These are phyloP conservation scores for Oenanthe melanoleuca DNA, from an alignment of 2,113 vertebrate species.

Conservation along the genomic window DNA sequence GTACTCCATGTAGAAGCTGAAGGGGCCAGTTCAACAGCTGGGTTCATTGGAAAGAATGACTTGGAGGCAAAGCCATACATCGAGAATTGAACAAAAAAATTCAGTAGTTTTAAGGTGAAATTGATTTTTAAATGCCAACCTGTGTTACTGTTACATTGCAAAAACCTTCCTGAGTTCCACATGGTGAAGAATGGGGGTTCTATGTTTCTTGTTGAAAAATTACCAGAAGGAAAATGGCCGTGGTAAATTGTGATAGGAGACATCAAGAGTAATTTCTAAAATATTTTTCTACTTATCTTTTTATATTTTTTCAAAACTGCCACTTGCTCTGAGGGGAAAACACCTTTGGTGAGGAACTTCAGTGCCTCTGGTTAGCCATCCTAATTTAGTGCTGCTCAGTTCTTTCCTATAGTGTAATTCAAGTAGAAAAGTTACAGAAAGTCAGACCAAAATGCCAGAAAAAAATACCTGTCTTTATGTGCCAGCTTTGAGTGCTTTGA, in stretches of 20 bases:
- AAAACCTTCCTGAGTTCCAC: not conserved
- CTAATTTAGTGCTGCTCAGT: not conserved
- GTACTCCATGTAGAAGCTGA: not conserved
- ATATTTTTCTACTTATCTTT: not conserved
- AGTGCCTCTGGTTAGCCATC: not conserved
- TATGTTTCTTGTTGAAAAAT: not conserved
- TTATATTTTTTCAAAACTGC: not conserved
- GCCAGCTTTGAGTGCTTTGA: not conserved
- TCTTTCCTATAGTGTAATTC: not conserved
- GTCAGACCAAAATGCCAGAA: not conserved
- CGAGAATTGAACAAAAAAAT: not conserved
- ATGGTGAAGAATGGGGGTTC: accelerated
- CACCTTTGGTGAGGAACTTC: not conserved
- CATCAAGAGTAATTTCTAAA: not conserved
- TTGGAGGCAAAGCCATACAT: not conserved
- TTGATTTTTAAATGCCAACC: not conserved
- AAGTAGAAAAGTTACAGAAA: not conserved
- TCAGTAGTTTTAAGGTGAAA: not conserved
- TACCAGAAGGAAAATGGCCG: not conserved
- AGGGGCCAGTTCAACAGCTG: not conserved
- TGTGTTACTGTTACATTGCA: not conserved
- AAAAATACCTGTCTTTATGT: accelerated
- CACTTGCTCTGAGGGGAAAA: not conserved
- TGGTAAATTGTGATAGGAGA: not conserved
- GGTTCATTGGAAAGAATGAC: not conserved